These are phyloP conservation scores for Sphecodes monilicornis DNA, from an alignment of 2,888 invertebrate species.

Conservation along the genomic window DNA sequence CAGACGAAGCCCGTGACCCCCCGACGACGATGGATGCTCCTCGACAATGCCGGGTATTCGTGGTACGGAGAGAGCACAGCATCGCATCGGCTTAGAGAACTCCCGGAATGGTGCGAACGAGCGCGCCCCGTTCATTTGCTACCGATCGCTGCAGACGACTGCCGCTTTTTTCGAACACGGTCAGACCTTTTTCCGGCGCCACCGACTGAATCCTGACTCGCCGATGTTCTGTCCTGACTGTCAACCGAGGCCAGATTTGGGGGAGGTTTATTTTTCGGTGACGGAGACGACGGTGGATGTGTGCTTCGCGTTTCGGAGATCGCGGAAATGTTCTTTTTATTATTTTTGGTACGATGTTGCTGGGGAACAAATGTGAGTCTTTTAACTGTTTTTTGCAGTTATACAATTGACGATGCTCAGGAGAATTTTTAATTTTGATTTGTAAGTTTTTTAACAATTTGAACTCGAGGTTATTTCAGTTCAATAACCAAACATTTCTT, in stretches of 20 bases:
- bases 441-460: too few species aligned
- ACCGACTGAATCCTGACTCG: neutral
- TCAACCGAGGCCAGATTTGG: neutral
- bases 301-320: neutral
- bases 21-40: conserved; percentile 77
- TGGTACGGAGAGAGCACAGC: neutral
- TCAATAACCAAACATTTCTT: too few species aligned
- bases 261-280: neutral
- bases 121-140: conserved; percentile 53
- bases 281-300: neutral
- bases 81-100: conserved; percentile 54
- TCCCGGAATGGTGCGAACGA: conserved; percentile 52
- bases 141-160: conserved; percentile 40
- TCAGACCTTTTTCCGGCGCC: conserved; percentile 33
- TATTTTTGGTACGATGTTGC: neutral
- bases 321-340: neutral
- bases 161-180: conserved; percentile 37
- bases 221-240: neutral
- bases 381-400: neutral
- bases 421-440: too few species aligned
- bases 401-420: neutral
- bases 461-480: too few species aligned
- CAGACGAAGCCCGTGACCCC: conserved; percentile 50
- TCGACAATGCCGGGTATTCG: conserved; percentile 57
- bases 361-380: neutral